Percentiles rank a stretch among this genome's conserved stretches.
Conservation (phyloP, 2,113 vertebrate genomes). For the Mormyrus iriodes region DNA sequence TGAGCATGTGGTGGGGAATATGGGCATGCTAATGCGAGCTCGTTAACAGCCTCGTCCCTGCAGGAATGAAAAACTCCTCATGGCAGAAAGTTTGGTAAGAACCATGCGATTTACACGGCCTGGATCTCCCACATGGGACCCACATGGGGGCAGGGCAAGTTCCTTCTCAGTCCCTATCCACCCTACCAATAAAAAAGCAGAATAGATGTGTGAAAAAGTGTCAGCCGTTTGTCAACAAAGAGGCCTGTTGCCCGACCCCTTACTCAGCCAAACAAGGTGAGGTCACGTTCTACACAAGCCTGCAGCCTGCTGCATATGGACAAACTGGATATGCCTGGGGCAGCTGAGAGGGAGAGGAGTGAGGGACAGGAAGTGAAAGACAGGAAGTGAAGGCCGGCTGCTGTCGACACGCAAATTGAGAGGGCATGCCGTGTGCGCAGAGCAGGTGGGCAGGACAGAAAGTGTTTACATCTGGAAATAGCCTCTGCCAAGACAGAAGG, state of each 20-base stretch:
- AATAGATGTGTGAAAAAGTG: background rate
- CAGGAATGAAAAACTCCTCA: conserved; percentile 4
- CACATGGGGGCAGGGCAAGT: background rate
- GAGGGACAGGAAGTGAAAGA: background rate
- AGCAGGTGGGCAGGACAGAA: background rate
- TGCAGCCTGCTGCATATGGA: background rate
- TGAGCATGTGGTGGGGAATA: background rate
- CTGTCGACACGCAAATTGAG: background rate
- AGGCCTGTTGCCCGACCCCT: background rate
- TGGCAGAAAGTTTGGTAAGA: background rate
- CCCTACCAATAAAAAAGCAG: background rate
- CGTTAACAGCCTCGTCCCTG: background rate
- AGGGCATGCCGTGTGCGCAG: background rate
- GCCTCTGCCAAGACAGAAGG: background rate
- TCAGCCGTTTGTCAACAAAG: background rate
- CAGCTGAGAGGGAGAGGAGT: background rate
- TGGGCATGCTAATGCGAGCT: background rate
- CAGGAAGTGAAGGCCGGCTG: background rate
- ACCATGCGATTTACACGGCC: background rate
- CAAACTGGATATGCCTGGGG: background rate
- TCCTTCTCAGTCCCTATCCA: background rate
- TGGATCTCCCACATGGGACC: background rate
- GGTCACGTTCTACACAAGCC: background rate
- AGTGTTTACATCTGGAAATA: background rate
- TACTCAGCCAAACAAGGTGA: background rate